Evolutionary conservation across 2,888 invertebrate genomes (phyloP), one percentile per base, ranked within the genome.

Genomic region (Plebejus argus): DNA sequence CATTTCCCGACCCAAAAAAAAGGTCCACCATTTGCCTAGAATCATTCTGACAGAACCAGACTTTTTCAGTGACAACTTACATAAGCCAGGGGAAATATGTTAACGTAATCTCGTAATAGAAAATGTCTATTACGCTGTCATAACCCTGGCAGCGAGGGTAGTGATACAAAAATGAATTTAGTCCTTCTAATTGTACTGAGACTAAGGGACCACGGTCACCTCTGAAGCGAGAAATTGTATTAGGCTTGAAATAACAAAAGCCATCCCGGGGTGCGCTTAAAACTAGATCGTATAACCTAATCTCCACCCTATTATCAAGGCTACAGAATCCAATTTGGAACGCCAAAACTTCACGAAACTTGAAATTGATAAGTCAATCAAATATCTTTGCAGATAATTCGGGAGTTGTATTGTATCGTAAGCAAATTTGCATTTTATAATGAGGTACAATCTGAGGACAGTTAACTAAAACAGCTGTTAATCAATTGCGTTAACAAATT

Each of bases 171-270:
- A 92, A 93, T 90, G 81, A 90, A 91, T 89, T 89, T 88, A 86
- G 86, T 85, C 85, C 84, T 84, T 87, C 91, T 93, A 93, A 93
- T 93, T 93, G 93, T 89, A 84, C 84, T 79, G 93, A 92, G 93
- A 91, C 93, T 84, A 78, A 82, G 93, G 93, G 91, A 91, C 88
- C 83, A 84, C 83, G 86, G 85, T 82, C 86, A 86, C 84, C 89
- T 87, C 84, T 88, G 87, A 87, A 90, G 88, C 92, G 91, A 83
- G 86, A 92, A 93, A 93, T 93, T 93, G 89, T 91, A 90, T 93
- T 91, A 92, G 89, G 85, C 85, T 81, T 80, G 85, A 86, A 88
- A 89, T 90, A 90, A 77, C 58, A 77, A 77, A 66, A 72, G 71
- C 72, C 77, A 77, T 72, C 77, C 58, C 39, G 15, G 77, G 77